Conservation (phyloP, 2,888 invertebrate genomes). For the Spisula solida region DNA sequence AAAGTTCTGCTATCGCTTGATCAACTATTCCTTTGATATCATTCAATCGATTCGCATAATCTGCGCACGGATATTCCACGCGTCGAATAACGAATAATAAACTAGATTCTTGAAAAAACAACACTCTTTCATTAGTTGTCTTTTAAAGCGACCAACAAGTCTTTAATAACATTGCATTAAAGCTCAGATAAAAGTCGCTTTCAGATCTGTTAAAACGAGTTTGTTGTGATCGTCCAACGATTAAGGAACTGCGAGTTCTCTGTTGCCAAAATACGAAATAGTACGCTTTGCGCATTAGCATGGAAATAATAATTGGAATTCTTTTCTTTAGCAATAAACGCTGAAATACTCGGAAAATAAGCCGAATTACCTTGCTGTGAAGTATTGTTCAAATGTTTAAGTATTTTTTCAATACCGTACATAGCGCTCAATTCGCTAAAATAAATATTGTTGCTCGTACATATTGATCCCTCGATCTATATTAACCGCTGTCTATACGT, state of each 20-base stretch:
- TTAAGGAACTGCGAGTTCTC: no score
- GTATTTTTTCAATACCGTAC: conserved; percentile 11
- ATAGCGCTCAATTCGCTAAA: neutral
- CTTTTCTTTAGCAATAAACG: neutral
- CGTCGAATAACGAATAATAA: no score
- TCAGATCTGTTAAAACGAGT: no score
- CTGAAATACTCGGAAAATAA: neutral
- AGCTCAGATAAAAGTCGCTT: no score
- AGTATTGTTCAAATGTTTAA: neutral
- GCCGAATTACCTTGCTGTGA: neutral
- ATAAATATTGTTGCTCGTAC: conserved; percentile 9
- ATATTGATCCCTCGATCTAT: neutral
- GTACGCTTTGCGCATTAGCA: neutral
- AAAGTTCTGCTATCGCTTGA: neutral
- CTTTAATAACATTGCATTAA: no score
- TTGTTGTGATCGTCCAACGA: no score
- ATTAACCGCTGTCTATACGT: conserved; percentile 12
- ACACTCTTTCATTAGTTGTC: neutral
- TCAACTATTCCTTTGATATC: neutral
- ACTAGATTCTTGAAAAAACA: neutral
- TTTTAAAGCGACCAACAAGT: no score
- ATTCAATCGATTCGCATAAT: neutral
- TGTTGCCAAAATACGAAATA: neutral
- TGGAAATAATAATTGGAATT: neutral
- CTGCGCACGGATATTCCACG: neutral